Evolutionary conservation across 2,797 vertebrate species (phyloP).

Genomic region (Nasua narica): DNA sequence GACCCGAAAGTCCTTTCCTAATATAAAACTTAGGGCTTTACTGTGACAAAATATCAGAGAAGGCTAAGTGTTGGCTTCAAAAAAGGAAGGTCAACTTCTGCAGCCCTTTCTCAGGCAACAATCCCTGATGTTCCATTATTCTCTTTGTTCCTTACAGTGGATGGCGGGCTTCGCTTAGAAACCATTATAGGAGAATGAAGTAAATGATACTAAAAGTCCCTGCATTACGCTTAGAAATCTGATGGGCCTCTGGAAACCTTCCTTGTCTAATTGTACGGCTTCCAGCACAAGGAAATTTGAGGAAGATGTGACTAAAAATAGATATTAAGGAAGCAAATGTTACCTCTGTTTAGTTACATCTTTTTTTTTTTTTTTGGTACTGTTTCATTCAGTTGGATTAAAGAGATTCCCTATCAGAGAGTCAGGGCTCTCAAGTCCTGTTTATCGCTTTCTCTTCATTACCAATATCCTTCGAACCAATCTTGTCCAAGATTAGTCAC

Average conservation of each 20-base stretch:
- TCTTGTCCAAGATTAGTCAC: not conserved
- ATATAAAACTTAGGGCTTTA: not conserved
- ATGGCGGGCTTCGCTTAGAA: not conserved
- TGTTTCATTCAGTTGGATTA: not conserved
- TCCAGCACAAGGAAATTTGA: not conserved
- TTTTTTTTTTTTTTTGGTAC: not conserved
- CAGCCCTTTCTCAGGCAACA: not conserved
- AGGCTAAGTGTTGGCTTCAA: not conserved
- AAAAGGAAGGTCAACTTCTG: conserved; percentile 8
- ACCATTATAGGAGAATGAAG: not conserved
- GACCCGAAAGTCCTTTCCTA: not conserved
- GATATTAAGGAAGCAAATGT: not conserved
- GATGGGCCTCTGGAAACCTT: not conserved
- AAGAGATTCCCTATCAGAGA: not conserved
- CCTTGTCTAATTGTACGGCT: not conserved
- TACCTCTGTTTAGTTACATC: not conserved
- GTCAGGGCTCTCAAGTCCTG: not conserved
- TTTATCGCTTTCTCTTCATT: not conserved
- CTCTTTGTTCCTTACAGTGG: not conserved
- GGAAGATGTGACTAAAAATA: not conserved
- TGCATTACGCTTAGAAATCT: not conserved
- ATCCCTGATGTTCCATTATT: not conserved
- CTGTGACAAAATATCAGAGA: not conserved
- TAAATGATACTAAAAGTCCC: not conserved
- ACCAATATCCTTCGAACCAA: not conserved